A percentile compares a stretch with the other conserved stretches of the same genome.
These are phyloP conservation scores for Rana temporaria DNA, from an alignment of 2,113 vertebrate genomes.

Conservation along the genomic window DNA sequence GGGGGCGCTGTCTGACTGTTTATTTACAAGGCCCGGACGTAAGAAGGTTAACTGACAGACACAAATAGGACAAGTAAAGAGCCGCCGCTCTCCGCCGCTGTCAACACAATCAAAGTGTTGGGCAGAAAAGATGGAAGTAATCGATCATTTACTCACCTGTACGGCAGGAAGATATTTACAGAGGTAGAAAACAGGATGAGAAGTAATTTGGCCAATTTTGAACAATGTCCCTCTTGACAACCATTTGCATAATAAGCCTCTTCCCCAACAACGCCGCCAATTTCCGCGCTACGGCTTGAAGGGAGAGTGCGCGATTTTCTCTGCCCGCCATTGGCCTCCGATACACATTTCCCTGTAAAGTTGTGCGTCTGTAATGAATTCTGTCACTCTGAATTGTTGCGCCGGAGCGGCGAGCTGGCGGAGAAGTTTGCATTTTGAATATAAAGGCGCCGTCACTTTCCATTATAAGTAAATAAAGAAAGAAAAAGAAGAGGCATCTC, in stretches of 20 bases:
- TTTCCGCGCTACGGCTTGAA: slow-evolving; percentile 66
- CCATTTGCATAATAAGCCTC: slow-evolving; percentile 69
- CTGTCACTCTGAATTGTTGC: slow-evolving; percentile 71
- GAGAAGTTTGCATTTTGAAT: slow-evolving; percentile 69
- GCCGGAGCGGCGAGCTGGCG: slow-evolving; percentile 59
- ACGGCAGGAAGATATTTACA: slow-evolving; percentile 62
- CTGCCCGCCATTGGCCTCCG: slow-evolving; percentile 63
- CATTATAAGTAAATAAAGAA: slow-evolving; percentile 63
- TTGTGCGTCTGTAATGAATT: slow-evolving; percentile 70
- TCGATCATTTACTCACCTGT: slow-evolving; percentile 64
- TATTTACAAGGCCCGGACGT: too few species aligned
- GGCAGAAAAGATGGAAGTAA: slow-evolving; percentile 48
- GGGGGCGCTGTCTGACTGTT: too few species aligned
- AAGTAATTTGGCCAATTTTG: slow-evolving; percentile 69
- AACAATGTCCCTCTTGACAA: slow-evolving; percentile 65
- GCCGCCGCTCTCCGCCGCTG: too few species aligned
- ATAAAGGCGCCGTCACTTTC: slow-evolving; percentile 67
- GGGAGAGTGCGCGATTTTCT: slow-evolving; percentile 65
- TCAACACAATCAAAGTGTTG: too few species aligned
- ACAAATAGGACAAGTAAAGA: too few species aligned
- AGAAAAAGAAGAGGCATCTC: slow-evolving; percentile 61
- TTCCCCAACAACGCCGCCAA: slow-evolving; percentile 70
- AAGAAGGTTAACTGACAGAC: too few species aligned
- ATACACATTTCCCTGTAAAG: slow-evolving; percentile 66
- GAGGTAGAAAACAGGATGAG: slow-evolving; percentile 52